These are phyloP conservation scores for Gobio occitaniae DNA, from an alignment of 2,797 vertebrate species.

Conservation along the genomic window DNA sequence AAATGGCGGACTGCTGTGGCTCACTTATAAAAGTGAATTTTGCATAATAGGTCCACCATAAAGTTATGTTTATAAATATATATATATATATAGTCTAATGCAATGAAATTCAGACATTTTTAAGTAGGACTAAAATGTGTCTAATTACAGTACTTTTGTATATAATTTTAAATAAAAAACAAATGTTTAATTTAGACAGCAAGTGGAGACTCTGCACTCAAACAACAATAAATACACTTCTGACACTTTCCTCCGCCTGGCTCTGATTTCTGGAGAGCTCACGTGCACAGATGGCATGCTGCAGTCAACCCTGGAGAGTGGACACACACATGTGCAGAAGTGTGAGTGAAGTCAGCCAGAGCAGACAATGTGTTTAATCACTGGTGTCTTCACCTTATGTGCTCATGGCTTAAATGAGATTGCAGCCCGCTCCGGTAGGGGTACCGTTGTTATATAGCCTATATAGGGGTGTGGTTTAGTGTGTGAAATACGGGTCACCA, in stretches of 20 bases:
- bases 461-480: background rate
- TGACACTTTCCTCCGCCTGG: background rate
- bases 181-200: too few relatives aligned
- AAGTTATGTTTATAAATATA: too few relatives aligned
- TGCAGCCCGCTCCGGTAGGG: background rate
- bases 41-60: too few relatives aligned
- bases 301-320: background rate
- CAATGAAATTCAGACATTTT: too few relatives aligned
- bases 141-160: too few relatives aligned
- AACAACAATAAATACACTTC: too few relatives aligned
- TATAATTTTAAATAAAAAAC: too few relatives aligned
- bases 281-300: slow-evolving; percentile 7
- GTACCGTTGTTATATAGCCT: background rate
- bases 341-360: slow-evolving; percentile 12
- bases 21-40: too few relatives aligned
- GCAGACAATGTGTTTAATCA: background rate
- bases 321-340: background rate
- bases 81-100: too few relatives aligned
- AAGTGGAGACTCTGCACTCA: too few relatives aligned
- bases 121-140: too few relatives aligned
- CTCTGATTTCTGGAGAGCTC: slow-evolving; percentile 13
- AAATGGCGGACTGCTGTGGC: too few relatives aligned
- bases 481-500: background rate
- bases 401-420: background rate
- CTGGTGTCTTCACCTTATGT: slow-evolving; percentile 7